Evolutionary conservation across 1,140 invertebrate species (phyloP), one percentile per base, ranked within the genome.

Genomic region (Harlomillsia oculata): DNA sequence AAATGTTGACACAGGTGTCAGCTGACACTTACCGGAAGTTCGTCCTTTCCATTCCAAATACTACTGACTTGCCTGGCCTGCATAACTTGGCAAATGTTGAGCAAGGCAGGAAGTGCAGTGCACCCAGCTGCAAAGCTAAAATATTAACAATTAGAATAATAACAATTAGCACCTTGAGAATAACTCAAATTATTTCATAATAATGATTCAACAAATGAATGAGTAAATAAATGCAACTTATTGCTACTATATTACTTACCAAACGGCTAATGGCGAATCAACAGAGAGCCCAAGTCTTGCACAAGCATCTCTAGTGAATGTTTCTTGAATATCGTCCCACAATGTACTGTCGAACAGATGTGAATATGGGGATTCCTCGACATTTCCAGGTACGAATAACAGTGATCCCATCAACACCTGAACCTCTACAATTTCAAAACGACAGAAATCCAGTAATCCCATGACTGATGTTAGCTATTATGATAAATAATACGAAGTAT

Each of bases 11-110:
- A 21, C 18, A 53, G 40, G 1, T 53, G 8, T 21, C 21, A 23
- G 53, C 46, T 53, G 21, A 28, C 30, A 77, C 80, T 78, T 77
- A 94, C 87, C 14, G 94, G 94, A 68, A 98, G 76, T 77, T 98
- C 94, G 71, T 97, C 92, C 72, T 92, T 92, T 53, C 87, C 85
- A 70, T 79, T 90, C 92, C 92, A 97, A 59, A 96, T 93, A 55
- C 86, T 87, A 18, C 86, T 81, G 20, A 96, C 92, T 76, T 96
- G 89, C 68, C 91, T 78, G 56, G 96, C 89, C 70, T 88, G 83
- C 91, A 98, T 97, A 0, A 91, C 87, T 80, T 97, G 87, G 75
- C 90, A 85, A 66, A 95, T 87, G 72, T 94, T 97, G 29, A 97
- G 76, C 54, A 98, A 75, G 45, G 93, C 90, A 28, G 94, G 94